These are phyloP conservation scores for Diplazon laetatorius DNA, from an alignment of 2,888 invertebrate genomes.

Conservation along the genomic window DNA sequence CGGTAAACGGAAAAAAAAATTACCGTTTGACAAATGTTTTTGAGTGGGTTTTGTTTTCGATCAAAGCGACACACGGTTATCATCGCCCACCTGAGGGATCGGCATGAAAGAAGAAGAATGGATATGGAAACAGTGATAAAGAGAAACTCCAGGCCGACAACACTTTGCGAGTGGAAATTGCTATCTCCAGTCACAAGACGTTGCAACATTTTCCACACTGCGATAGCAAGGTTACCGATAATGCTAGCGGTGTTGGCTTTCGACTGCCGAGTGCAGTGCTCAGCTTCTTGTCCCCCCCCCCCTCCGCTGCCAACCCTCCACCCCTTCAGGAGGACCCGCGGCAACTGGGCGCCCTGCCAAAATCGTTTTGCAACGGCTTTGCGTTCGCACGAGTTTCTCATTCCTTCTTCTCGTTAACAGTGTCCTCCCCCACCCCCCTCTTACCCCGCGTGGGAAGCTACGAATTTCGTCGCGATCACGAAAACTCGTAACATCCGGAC, in stretches of 20 bases:
- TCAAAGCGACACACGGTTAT: constrained; percentile 4
- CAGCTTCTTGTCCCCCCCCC: too few species aligned
- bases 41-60: constrained; percentile 6
- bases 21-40: constrained; percentile 7
- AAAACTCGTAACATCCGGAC: constrained; percentile 20
- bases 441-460: too few species aligned
- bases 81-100: constrained; percentile 20
- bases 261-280: constrained; percentile 13
- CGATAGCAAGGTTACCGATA: constrained; percentile 9
- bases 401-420: constrained; percentile 11
- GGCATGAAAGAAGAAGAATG: not conserved
- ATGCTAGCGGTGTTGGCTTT: not conserved
- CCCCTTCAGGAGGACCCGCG: too few species aligned
- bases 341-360: constrained; percentile 51
- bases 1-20: not conserved
- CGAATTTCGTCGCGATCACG: constrained; percentile 42
- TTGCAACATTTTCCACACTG: not conserved
- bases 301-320: too few species aligned
- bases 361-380: constrained; percentile 29
- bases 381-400: constrained; percentile 1
- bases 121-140: not conserved
- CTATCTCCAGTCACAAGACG: constrained; percentile 18
- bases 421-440: too few species aligned
- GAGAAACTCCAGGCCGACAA: constrained; percentile 4
- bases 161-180: constrained; percentile 28